Conservation (phyloP, 2,113 vertebrate genomes). For the Vulpes ferrilata region DNA sequence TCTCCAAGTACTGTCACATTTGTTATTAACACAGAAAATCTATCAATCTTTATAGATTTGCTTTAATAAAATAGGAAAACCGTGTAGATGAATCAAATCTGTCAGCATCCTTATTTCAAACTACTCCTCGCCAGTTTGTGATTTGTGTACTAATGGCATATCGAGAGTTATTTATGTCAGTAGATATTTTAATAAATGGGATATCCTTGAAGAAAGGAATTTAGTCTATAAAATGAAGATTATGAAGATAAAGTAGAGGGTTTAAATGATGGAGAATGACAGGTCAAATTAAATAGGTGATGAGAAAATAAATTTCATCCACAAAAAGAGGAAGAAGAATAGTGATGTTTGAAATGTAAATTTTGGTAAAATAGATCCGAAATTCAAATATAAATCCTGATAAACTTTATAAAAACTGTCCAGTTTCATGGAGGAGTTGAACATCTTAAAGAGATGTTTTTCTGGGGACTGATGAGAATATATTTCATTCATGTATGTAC, state of each 20-base stretch:
- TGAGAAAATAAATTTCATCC: not conserved
- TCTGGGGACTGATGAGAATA: not conserved
- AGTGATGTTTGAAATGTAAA: not conserved
- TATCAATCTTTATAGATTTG: slow-evolving; percentile 15
- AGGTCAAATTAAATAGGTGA: not conserved
- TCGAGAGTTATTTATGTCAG: not conserved
- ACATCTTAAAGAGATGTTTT: not conserved
- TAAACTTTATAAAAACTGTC: not conserved
- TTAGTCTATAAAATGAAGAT: not conserved
- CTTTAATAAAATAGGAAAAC: slow-evolving; percentile 38
- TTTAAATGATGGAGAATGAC: not conserved
- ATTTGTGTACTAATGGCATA: not conserved
- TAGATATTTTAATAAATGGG: not conserved
- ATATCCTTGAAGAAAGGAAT: not conserved
- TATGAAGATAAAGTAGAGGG: not conserved
- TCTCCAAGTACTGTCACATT: not conserved
- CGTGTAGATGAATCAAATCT: not conserved
- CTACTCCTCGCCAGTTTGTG: not conserved
- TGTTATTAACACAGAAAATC: slow-evolving; percentile 4
- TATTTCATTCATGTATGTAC: too few relatives aligned
- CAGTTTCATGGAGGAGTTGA: not conserved
- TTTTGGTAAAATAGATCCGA: not conserved
- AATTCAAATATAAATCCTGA: not conserved
- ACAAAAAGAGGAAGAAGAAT: not conserved
- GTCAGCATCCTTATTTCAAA: slow-evolving; percentile 16